A percentile compares a stretch with the other conserved stretches of the same genome.
phyloP scores from a whole-genome alignment of 2,797 vertebrate species.

The Gymnothorax javanicus region DNA sequence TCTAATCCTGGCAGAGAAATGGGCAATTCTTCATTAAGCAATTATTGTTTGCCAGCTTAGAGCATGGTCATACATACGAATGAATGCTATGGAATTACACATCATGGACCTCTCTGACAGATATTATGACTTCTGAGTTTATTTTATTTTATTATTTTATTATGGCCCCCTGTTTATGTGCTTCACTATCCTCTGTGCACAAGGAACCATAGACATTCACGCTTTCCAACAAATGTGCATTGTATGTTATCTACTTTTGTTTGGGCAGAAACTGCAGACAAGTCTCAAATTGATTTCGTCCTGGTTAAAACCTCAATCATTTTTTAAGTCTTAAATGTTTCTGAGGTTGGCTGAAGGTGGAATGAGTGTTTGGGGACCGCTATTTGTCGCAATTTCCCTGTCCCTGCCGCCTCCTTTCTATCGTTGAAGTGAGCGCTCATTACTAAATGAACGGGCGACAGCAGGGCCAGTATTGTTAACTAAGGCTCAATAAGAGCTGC shows the following conservation, averaged over 20 bases:
- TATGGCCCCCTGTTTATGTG: neutral
- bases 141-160: too few species aligned
- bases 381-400: neutral
- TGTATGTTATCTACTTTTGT: neutral
- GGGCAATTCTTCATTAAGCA: neutral
- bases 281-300: neutral
- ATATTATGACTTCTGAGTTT: neutral
- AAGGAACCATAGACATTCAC: neutral
- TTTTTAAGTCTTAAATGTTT: neutral
- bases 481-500: constrained; percentile 65
- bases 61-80: neutral
- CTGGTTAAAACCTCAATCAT: neutral
- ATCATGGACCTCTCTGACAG: neutral
- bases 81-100: neutral
- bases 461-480: constrained; percentile 61
- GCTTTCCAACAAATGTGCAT: neutral
- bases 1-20: neutral
- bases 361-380: neutral
- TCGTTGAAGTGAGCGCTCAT: constrained; percentile 46
- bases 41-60: neutral
- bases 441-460: constrained; percentile 63
- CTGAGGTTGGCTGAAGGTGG: neutral
- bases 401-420: neutral
- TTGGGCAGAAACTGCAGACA: neutral
- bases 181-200: neutral